These are phyloP conservation scores for Hylaeus volcanicus DNA, from an alignment of 1,140 invertebrate species.

Conservation along the genomic window DNA sequence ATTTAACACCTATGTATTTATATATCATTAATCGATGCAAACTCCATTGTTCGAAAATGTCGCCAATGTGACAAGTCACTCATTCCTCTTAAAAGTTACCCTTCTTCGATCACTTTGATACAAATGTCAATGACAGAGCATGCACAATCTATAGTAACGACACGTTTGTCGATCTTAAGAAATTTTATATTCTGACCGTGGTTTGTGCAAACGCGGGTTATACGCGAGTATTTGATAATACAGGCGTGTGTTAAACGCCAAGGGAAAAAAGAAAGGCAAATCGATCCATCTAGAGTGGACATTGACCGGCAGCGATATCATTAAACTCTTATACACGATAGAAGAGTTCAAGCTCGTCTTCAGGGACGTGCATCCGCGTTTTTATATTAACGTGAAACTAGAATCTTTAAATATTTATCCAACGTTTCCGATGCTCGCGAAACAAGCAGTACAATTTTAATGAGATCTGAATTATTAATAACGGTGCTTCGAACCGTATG, in stretches of 20 bases:
- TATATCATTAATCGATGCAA: too few species aligned
- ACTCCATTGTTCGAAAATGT: too few species aligned
- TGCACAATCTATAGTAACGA: neutral
- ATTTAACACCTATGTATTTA: too few species aligned
- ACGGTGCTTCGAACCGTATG: too few species aligned
- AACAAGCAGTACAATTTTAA: neutral
- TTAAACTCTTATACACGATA: conserved; percentile 52
- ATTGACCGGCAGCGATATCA: conserved; percentile 57
- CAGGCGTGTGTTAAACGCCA: conserved; percentile 15
- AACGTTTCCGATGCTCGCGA: too few species aligned
- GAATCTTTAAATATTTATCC: conserved; percentile 7
- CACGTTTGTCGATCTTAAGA: neutral
- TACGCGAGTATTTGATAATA: conserved; percentile 20
- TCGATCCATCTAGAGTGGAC: conserved; percentile 59
- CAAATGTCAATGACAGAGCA: too few species aligned
- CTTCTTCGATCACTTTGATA: too few species aligned
- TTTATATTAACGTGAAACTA: neutral
- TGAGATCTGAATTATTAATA: neutral
- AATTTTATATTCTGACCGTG: neutral
- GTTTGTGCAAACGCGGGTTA: conserved; percentile 23
- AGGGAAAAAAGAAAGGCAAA: conserved; percentile 46
- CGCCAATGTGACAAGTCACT: too few species aligned
- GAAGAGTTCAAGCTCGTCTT: conserved; percentile 18
- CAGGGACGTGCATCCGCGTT: neutral
- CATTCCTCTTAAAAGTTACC: too few species aligned